Base-by-base conservation (phyloP, 2,113 vertebrate genomes). In the Microtus montanus region DNA sequence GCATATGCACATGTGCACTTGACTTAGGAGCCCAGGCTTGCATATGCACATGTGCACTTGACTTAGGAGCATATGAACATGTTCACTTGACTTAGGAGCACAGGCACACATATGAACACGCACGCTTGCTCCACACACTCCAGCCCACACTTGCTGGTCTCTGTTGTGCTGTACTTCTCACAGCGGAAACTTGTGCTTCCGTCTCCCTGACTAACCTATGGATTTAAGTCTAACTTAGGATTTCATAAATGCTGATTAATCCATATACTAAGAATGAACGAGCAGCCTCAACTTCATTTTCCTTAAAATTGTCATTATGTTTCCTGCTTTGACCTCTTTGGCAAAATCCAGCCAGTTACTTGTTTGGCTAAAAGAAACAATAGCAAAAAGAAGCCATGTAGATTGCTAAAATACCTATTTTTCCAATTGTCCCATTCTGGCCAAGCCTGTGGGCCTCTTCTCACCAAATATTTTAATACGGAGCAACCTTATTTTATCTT, bases 401-500 rank as follows among this genome's bases (percentile, higher is more conserved):
- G 41, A 75, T 63, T 93, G 91, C 78, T 11, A 7, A 96, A 95
- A 92, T 61, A 19, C 7, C 38, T 41, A 9, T 3, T 74, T 84
- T 91, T 88, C 90, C 52, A 64, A 74, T 94, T 70, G 77, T 73
- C 66, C 92, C 41, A 30, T 66, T 96, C 19, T 88, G 24, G 58
- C 75, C n/a, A 89, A 93, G 33, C 83, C 15, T 78, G 5, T 82
- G 52, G 75, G 47, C 61, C 7, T 70, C 75, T 95, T 84, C 41
- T 87, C 87, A 71, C 54, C 91, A 92, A 95, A 87, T 88, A 87
- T 66, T 94, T 86, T 80, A 93, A 96, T 66, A 86, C 63, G 91
- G 97, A 88, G 87, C 44, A 96, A 85, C 6, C 35, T 12, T 90
- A 86, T 82, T 94, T 58, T 82, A 52, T 93, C 92, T 92, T 78